Evolutionary conservation across 2,797 vertebrate genomes (phyloP).

Genomic region (Botia kubotai): DNA sequence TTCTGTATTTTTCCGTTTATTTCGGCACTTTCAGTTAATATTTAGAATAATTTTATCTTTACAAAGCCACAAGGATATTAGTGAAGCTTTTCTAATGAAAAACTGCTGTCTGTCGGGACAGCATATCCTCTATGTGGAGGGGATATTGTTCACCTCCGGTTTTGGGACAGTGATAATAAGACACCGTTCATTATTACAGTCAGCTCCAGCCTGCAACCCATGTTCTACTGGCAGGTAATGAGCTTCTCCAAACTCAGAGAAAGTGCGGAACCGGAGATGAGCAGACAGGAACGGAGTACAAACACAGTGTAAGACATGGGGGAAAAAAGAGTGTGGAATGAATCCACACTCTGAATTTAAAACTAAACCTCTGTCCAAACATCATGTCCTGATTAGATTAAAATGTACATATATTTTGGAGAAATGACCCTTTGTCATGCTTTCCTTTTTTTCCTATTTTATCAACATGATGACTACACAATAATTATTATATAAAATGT

Average conservation of each 20-base stretch:
- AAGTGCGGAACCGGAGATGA: conserved; percentile 38
- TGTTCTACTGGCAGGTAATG: conserved; percentile 63
- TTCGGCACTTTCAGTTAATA: not conserved
- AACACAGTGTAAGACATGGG: not conserved
- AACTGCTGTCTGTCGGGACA: not conserved
- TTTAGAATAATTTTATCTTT: not conserved
- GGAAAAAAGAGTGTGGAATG: not conserved
- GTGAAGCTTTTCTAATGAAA: not conserved
- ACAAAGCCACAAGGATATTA: not conserved
- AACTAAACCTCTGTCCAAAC: not conserved
- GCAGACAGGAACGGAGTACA: conserved; percentile 11
- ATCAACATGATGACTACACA: not conserved
- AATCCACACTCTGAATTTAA: not conserved
- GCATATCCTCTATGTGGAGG: not conserved
- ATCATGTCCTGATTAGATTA: not conserved
- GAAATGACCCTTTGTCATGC: not conserved
- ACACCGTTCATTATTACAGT: conserved; percentile 17
- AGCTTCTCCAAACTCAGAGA: conserved; percentile 60
- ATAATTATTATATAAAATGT: not conserved
- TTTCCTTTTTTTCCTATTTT: not conserved
- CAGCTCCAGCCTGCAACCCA: conserved; percentile 9
- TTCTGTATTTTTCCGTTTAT: no score
- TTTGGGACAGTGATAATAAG: conserved; percentile 30
- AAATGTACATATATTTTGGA: not conserved
- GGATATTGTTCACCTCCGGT: not conserved